Base-by-base conservation (phyloP, 2,888 invertebrate species). In the Diabrotica balteata region DNA sequence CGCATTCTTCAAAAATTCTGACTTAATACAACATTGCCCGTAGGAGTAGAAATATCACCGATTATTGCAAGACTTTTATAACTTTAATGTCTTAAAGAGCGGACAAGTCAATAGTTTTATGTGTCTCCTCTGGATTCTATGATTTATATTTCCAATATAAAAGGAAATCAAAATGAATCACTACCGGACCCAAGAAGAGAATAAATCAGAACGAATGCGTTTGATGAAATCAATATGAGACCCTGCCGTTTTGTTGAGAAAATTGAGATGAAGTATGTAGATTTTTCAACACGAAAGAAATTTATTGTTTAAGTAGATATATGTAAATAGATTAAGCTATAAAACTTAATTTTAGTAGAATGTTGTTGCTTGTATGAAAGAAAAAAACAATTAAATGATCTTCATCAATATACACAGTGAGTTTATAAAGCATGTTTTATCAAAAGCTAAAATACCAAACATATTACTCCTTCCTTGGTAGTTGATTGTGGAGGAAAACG, bases 71-170 rank as follows among this genome's bases (percentile, higher is more conserved):
- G 72, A 75, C 68, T 75, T 75, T 75, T 75, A 75, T 75, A 72
- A 72, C 72, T 67, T 50, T 63, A 73, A 74, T 70, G 71, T 69
- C 65, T 72, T 72, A 66, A 74, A 72, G 68, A 73, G 72, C 68
- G 70, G 72, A 75, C 73, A 74, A 67, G 70, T 70, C 72, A 72
- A 75, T 75, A 74, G 71, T 75, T 75, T 75, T 74, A 75, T 73
- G 74, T 72, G 73, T 69, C 73, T 73, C 73, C 68, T 68, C 69
- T 59, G 75, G 67, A 72, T 72, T 73, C 52, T 68, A 70, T 74
- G 75, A 74, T 74, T 76, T 76, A 76, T 76, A 70, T 76, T 72
- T 76, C 72, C 73, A 74, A 76, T 76, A 74, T 73, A 73, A 71
- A 65, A 62, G 71, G 71, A 68, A 69, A 69, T 68, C 67, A 66